Conservation (phyloP, 2,888 invertebrate genomes). For the Isoperla grammatica region DNA sequence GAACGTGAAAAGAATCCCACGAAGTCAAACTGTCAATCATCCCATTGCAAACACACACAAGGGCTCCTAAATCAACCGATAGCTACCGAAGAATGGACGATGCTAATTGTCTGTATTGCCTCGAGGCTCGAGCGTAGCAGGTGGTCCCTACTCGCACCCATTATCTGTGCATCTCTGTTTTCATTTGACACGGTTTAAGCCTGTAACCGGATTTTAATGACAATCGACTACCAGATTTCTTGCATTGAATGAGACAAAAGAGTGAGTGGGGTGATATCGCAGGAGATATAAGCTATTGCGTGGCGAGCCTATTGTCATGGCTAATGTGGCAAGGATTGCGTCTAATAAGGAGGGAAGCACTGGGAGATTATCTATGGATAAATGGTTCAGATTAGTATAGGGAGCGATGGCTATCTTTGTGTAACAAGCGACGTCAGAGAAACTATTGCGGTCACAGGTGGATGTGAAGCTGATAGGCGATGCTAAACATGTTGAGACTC, state of each 20-base stretch:
- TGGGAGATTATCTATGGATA: no score
- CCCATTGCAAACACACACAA: not conserved
- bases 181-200: constrained; percentile 22
- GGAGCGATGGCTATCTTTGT: no score
- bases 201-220: constrained; percentile 24
- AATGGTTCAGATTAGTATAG: no score
- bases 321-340: no score
- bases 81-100: not conserved
- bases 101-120: not conserved
- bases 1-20: not conserved
- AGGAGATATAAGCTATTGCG: not conserved
- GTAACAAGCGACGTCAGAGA: no score
- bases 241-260: constrained; percentile 24
- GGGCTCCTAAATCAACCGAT: not conserved
- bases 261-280: constrained; percentile 1
- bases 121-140: constrained; percentile 1
- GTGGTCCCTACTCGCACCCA: constrained; percentile 8
- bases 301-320: not conserved
- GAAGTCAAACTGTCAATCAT: constrained; percentile 6
- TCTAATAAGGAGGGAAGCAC: no score
- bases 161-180: constrained; percentile 13
- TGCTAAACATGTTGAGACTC: no score
- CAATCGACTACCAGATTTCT: constrained; percentile 17
- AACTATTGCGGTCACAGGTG: no score
- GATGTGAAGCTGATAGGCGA: no score